Evolutionary conservation across 2,888 invertebrate genomes (phyloP), one percentile per base, ranked within the genome.

Genomic region (Unio delphinus): DNA sequence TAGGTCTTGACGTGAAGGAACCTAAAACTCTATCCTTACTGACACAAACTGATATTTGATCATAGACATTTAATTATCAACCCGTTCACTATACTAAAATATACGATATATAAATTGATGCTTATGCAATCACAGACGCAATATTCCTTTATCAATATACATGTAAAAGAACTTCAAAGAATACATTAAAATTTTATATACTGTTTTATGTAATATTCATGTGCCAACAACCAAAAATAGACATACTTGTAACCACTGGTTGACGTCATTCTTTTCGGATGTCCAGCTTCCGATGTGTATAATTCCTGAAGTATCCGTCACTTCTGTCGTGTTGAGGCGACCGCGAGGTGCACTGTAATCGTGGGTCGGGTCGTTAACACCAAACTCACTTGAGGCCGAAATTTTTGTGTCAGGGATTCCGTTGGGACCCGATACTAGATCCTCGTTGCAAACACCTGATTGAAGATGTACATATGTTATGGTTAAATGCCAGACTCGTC

Each of bases 271-370:
- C 64, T 79, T 76, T 63, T 76, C 76, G 6, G 81, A 74, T 6
- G 79, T 73, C 81, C 81, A 81, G 26, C 68, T 76, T 11, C 80
- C 81, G 64, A 80, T 76, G 34, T 79, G 79, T 28, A 74, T 72
- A 7, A 75, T 74, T 8, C 81, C 81, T 17, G 66, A 56, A 11
- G 75, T 64, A 59, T 80, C 80, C 62, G 75, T 79, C 5, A 65
- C 58, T 65, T 81, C 76, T 5, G 73, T 74, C 1, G 64, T 69
- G 60, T 81, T 80, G 5, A 81, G 60, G 11, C 72, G 65, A 0
- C 68, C 75, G 15, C 81, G 65, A 15, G 76, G 69, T 0, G 78
- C 60, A 2, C 76, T 75, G 65, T 79, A 76, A 64, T 79, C 79
- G 55, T 66, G 67, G 2, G 55, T 71, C 55, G 75, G 73, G 64